Evolutionary conservation across 2,797 vertebrate genomes (phyloP).

Genomic region (Spea hammondii): DNA sequence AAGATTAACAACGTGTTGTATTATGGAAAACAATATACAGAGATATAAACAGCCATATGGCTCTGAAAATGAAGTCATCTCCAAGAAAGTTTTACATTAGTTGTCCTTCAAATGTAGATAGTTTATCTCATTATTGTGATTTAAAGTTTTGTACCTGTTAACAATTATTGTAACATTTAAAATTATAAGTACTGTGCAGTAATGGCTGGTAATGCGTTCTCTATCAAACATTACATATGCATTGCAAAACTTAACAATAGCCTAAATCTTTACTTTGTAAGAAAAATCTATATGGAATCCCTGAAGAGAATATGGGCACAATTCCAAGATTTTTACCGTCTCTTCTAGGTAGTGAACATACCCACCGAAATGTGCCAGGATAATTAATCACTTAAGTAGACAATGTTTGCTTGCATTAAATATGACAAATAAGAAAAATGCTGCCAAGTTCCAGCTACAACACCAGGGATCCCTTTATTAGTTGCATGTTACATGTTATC

Average conservation of each 20-base stretch:
- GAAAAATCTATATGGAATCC: not conserved
- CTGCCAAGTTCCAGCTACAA: no score
- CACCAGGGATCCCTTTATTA: no score
- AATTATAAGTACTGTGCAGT: not conserved
- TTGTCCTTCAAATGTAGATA: not conserved
- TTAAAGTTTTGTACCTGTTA: not conserved
- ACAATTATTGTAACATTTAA: constrained; percentile 7
- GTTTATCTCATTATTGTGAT: not conserved
- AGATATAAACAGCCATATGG: no score
- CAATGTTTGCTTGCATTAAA: not conserved
- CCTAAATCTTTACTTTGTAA: not conserved
- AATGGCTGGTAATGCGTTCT: constrained; percentile 2
- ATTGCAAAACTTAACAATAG: constrained; percentile 4
- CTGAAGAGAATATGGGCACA: not conserved
- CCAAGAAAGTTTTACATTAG: not conserved
- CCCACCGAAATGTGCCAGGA: not conserved
- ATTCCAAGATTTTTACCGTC: not conserved
- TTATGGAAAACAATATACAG: no score
- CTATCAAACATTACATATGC: not conserved
- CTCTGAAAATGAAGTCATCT: not conserved
- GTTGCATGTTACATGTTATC: no score
- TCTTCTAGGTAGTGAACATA: not conserved
- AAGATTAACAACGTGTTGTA: no score
- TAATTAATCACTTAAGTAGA: not conserved
- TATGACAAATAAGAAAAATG: no score